Conservation (phyloP, 2,888 invertebrate species). For the Philonicus albiceps region DNA sequence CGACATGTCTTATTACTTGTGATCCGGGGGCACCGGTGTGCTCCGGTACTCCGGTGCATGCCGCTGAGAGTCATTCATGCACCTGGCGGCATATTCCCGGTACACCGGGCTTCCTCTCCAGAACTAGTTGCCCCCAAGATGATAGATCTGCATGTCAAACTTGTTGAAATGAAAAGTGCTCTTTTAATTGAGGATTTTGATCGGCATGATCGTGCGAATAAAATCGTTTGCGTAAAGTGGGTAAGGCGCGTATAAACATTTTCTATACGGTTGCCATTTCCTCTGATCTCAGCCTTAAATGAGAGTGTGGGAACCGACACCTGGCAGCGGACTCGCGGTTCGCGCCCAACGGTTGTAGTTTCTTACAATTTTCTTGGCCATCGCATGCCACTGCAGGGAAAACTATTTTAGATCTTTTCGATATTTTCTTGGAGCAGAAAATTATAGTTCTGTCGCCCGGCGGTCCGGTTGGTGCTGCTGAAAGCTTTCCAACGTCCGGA, state of each 20-base stretch:
- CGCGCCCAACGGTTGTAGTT: background rate
- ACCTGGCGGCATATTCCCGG: conserved; percentile 12
- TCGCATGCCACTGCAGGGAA: conserved; percentile 8
- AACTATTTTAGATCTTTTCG: background rate
- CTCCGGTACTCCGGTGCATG: background rate
- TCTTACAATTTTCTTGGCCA: background rate
- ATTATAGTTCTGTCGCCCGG: conserved; percentile 29
- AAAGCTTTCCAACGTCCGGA: conserved; percentile 31
- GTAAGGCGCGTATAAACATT: background rate
- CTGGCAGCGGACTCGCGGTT: background rate
- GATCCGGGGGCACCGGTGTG: too few species aligned
- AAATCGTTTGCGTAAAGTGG: conserved; percentile 14
- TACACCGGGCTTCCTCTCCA: conserved; percentile 4
- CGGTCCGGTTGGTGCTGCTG: background rate
- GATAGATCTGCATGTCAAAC: conserved; percentile 38
- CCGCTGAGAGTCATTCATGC: conserved; percentile 2
- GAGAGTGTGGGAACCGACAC: conserved; percentile 23
- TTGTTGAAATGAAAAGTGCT: conserved; percentile 36
- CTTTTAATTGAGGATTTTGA: conserved; percentile 39
- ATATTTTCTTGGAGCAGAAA: conserved; percentile 26
- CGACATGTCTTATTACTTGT: conserved; percentile 16
- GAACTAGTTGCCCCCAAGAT: conserved; percentile 18
- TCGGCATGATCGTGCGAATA: conserved; percentile 29
- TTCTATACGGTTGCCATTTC: background rate
- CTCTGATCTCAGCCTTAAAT: background rate